Evolutionary conservation across 2,888 invertebrate genomes (phyloP).

Genomic region (Eurois occulta): DNA sequence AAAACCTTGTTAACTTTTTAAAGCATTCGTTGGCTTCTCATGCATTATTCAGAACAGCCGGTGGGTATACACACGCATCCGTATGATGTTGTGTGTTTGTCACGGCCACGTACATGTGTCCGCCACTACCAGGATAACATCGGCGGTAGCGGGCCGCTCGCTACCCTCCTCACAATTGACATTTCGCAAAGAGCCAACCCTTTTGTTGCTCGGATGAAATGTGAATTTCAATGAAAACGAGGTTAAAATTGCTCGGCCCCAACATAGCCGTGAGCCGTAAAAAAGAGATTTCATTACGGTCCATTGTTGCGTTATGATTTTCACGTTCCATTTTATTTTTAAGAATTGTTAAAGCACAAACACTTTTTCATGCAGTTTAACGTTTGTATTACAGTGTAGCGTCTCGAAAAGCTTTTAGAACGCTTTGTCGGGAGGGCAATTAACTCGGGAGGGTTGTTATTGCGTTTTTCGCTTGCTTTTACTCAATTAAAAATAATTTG

Average conservation of each 20-base stretch:
- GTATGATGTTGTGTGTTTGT: constrained; percentile 75
- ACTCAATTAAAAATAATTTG: constrained; percentile 89
- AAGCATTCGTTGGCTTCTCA: constrained; percentile 86
- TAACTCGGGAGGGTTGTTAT: constrained; percentile 81
- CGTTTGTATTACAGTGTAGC: constrained; percentile 78
- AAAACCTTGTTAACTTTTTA: constrained; percentile 90
- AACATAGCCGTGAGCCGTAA: constrained; percentile 77
- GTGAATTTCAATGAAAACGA: constrained; percentile 88
- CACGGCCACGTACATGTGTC: constrained; percentile 77
- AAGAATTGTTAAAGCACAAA: constrained; percentile 79
- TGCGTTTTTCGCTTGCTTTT: constrained; percentile 85
- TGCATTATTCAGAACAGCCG: constrained; percentile 85
- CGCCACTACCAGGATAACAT: constrained; percentile 76
- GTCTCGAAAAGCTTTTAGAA: constrained; percentile 79
- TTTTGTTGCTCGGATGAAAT: constrained; percentile 86
- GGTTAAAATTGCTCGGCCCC: constrained; percentile 85
- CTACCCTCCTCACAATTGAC: constrained; percentile 87
- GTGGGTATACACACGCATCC: constrained; percentile 72
- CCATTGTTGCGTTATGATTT: constrained; percentile 86
- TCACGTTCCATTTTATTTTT: constrained; percentile 83
- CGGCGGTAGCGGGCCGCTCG: constrained; percentile 65
- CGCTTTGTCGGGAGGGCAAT: constrained; percentile 81
- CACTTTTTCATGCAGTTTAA: constrained; percentile 78
- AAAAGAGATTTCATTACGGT: constrained; percentile 81
- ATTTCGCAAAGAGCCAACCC: constrained; percentile 85